Evolutionary conservation across 2,888 invertebrate genomes (phyloP).

Genomic region (Pollenia griseotomentosa): DNA sequence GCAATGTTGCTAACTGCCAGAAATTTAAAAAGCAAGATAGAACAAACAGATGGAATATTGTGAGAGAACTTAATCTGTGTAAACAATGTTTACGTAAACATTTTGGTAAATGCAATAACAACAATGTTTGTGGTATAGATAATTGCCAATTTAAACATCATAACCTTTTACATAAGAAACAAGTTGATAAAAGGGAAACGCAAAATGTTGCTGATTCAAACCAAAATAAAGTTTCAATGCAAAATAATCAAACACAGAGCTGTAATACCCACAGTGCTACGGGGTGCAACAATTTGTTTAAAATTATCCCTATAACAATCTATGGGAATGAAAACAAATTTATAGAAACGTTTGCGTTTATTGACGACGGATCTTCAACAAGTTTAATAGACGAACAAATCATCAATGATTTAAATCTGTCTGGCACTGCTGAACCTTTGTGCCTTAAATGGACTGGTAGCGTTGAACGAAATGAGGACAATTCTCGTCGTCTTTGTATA

Average conservation of each 20-base stretch:
- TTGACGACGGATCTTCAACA: background rate
- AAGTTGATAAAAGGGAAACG: no score
- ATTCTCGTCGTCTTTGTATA: slow-evolving; percentile 23
- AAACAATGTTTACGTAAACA: slow-evolving; percentile 32
- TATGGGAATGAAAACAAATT: background rate
- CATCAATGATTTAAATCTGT: slow-evolving; percentile 12
- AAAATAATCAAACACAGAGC: slow-evolving; percentile 11
- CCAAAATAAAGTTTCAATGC: background rate
- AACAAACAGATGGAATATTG: slow-evolving; percentile 12
- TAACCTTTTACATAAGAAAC: slow-evolving; percentile 38
- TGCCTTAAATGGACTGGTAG: slow-evolving; percentile 34
- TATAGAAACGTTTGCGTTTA: slow-evolving; percentile 19
- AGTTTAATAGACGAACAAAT: slow-evolving; percentile 67
- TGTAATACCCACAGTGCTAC: background rate
- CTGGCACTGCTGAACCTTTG: slow-evolving; percentile 55
- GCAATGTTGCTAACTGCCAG: slow-evolving; percentile 21
- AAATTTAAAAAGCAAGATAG: slow-evolving; percentile 9
- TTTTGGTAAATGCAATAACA: slow-evolving; percentile 27
- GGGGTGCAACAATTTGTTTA: no score
- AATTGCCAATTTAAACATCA: slow-evolving; percentile 51
- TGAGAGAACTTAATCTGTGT: slow-evolving; percentile 36
- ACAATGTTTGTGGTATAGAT: slow-evolving; percentile 21
- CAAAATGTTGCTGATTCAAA: background rate
- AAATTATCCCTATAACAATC: slow-evolving; percentile 17
- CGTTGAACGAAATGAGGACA: slow-evolving; percentile 14